phyloP scores from a whole-genome alignment of 1,140 invertebrate species.

The Batillaria attramentaria region DNA sequence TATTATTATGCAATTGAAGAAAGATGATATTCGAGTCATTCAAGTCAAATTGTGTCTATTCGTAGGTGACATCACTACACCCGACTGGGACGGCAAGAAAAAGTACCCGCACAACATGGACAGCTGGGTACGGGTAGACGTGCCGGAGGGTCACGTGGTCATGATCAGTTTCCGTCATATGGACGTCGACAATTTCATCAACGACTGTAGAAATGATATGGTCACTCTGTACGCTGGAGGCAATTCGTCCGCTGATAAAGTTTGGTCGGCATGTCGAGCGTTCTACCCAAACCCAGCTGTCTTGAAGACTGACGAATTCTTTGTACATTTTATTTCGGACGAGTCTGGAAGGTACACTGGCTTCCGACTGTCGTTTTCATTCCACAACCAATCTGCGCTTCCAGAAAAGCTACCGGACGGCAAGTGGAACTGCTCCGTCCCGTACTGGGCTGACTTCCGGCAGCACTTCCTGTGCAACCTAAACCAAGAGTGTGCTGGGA shows the following conservation, averaged over 20 bases:
- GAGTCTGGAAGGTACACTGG: not conserved
- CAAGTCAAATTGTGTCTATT: no score
- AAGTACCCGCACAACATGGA: slow-evolving; percentile 6
- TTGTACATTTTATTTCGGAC: not conserved
- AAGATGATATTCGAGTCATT: no score
- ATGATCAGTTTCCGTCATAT: not conserved
- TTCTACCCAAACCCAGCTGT: no score
- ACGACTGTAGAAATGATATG: not conserved
- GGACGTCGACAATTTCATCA: not conserved
- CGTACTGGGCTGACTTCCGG: slow-evolving; percentile 12
- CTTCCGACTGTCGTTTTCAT: slow-evolving; percentile 3
- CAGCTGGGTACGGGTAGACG: not conserved
- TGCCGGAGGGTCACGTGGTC: not conserved
- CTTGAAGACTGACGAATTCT: not conserved
- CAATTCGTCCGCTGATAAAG: no score
- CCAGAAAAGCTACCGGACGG: not conserved
- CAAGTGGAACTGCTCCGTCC: slow-evolving; percentile 25
- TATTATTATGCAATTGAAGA: no score
- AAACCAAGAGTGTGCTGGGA: not conserved
- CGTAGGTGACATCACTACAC: not conserved
- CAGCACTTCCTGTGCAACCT: slow-evolving; percentile 15
- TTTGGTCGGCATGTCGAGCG: no score
- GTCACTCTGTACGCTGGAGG: not conserved
- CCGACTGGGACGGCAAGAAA: not conserved
- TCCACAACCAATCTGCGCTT: not conserved